Evolutionary conservation across 1,140 invertebrate genomes (phyloP), one percentile per base, ranked within the genome.

Genomic region (Amphibalanus amphitrite): DNA sequence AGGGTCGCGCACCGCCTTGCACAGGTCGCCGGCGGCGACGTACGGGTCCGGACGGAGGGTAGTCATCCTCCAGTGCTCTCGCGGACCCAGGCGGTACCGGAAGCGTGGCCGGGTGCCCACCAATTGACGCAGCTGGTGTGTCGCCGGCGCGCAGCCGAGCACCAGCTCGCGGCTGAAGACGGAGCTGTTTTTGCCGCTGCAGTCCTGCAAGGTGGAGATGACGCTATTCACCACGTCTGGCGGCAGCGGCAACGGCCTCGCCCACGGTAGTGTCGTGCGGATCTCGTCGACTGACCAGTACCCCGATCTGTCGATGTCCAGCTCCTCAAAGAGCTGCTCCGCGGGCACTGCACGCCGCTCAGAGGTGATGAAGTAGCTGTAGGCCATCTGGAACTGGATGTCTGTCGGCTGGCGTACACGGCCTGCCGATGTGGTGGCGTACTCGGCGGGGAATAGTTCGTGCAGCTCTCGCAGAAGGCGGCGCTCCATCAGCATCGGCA

Each of bases 331-430:
- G 72, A 93, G 85, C 69, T 89, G 82, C 33, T 78, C 82, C 4
- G 85, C 79, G 28, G 83, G 78, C 0, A 85, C 73, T 0, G 80
- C 77, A 8, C 77, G 77, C 67, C 81, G 86, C 73, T 90, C 87
- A 72, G 85, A 87, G 79, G 89, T 87, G 10, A 93, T 72, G 78
- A 85, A 92, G 75, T 92, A 89, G 79, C 87, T 92, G 77, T 92
- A 93, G 17, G 88, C 85, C 77, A 93, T 92, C 0, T 89, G 85
- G 80, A 87, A 92, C 77, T 93, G 91, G 84, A 93, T 86, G 77
- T 92, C 90, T 70, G 86, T 82, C 0, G 84, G 78, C 69, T 83
- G 81, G 69, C 91, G 82, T 28, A 92, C 83, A 73, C 83, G 82
- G 77, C 91, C 88, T 40, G 83, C 84, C 4, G 87, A 88, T 0